phyloP scores from a whole-genome alignment of 2,797 vertebrate genomes.

The Gallinago solitaria region DNA sequence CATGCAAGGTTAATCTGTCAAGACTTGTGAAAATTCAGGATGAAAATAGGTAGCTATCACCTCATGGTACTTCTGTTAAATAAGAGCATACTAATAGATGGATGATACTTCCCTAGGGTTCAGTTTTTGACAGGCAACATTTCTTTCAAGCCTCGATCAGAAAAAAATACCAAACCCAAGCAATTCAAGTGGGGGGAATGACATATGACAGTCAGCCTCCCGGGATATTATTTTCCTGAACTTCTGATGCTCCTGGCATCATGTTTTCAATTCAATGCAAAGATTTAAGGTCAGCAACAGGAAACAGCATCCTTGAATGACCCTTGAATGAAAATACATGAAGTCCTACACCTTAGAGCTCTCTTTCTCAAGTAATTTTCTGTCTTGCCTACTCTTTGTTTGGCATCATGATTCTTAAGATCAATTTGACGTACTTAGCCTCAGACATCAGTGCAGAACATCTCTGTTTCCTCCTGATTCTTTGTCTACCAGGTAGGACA shows the following conservation, averaged over 20 bases:
- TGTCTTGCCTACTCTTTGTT: background rate
- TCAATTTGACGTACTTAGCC: background rate
- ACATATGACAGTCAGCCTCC: background rate
- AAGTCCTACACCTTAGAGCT: background rate
- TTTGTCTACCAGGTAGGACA: background rate
- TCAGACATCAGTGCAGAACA: background rate
- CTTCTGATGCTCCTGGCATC: background rate
- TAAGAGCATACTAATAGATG: background rate
- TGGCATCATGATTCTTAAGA: background rate
- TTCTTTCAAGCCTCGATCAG: background rate
- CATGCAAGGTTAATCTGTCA: constrained; percentile 46
- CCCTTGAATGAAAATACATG: background rate
- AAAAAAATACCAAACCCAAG: background rate
- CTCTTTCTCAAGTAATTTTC: background rate
- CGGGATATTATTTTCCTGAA: background rate
- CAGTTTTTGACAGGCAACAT: background rate
- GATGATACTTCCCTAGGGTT: background rate
- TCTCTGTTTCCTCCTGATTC: background rate
- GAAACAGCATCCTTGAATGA: background rate
- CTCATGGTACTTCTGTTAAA: background rate
- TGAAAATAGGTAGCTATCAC: background rate
- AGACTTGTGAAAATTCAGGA: constrained; percentile 3
- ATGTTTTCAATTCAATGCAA: background rate
- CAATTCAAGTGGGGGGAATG: background rate
- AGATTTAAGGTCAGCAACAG: background rate